Evolutionary conservation across 2,797 vertebrate genomes (phyloP).

Genomic region (Echiichthys vipera): DNA sequence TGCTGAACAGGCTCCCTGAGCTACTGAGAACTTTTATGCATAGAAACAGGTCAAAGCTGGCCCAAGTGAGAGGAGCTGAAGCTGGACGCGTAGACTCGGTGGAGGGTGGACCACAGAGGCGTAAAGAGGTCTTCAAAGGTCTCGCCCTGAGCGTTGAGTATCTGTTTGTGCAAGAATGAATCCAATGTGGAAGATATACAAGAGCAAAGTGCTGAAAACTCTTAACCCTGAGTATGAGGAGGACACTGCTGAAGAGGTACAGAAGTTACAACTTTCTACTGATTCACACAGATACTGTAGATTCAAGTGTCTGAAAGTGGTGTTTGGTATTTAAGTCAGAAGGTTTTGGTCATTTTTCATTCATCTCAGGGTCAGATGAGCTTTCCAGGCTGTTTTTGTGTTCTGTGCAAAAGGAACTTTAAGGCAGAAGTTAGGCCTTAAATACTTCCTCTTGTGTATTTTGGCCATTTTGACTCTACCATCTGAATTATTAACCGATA

Average conservation of each 20-base stretch:
- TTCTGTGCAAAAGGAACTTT: conserved; percentile 23
- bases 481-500: background rate
- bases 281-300: background rate
- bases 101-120: conserved; percentile 56
- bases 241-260: conserved; percentile 90
- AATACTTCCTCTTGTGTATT: conserved; percentile 4
- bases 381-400: conserved; percentile 1
- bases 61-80: conserved; percentile 56
- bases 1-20: conserved; percentile 26
- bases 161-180: conserved; percentile 84
- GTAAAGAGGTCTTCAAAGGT: conserved; percentile 52
- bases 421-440: conserved; percentile 24
- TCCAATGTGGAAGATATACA: conserved; percentile 94
- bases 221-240: conserved; percentile 89
- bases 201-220: conserved; percentile 94
- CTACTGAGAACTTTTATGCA: conserved; percentile 45
- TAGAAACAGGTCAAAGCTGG: conserved; percentile 53
- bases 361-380: conserved; percentile 46
- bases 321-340: conserved; percentile 18
- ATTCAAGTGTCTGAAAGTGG: background rate
- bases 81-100: conserved; percentile 45
- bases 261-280: background rate
- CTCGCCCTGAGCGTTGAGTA: conserved; percentile 29
- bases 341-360: conserved; percentile 59
- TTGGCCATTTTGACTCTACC: background rate